Evolutionary conservation across 2,113 vertebrate genomes (phyloP).

Genomic region (Pyrgilauda ruficollis): DNA sequence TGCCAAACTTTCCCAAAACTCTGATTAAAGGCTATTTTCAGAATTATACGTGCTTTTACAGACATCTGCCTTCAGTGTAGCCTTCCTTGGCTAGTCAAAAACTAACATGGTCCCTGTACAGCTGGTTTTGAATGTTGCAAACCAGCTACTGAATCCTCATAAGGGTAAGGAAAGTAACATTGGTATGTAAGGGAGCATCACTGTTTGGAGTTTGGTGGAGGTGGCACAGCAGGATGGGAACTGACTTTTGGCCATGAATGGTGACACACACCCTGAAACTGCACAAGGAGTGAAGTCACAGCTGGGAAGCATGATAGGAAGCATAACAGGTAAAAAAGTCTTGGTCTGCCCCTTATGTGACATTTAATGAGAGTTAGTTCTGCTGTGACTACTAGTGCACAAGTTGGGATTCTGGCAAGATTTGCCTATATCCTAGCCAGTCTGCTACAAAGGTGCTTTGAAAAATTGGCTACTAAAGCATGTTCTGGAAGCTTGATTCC

Average conservation of each 20-base stretch:
- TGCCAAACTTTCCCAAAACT: background rate
- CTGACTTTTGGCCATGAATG: background rate
- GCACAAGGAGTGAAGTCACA: background rate
- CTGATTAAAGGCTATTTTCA: background rate
- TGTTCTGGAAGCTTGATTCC: background rate
- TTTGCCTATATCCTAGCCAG: background rate
- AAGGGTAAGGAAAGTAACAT: background rate
- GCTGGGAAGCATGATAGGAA: background rate
- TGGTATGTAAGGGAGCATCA: accelerated
- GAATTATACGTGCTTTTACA: background rate
- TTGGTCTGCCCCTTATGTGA: background rate
- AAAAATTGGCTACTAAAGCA: background rate
- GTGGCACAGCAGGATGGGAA: background rate
- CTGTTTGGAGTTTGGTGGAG: background rate
- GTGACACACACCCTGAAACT: accelerated
- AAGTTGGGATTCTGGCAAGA: background rate
- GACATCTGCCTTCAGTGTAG: background rate
- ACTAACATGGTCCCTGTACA: background rate
- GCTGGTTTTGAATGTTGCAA: background rate
- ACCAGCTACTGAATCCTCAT: background rate
- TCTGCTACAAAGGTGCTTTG: background rate
- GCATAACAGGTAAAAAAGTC: accelerated
- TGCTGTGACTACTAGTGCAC: background rate
- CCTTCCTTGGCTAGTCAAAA: background rate
- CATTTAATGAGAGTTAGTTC: background rate